These are phyloP conservation scores for Drosophila busckii DNA, from an alignment of 1,140 invertebrate species.

Conservation along the genomic window DNA sequence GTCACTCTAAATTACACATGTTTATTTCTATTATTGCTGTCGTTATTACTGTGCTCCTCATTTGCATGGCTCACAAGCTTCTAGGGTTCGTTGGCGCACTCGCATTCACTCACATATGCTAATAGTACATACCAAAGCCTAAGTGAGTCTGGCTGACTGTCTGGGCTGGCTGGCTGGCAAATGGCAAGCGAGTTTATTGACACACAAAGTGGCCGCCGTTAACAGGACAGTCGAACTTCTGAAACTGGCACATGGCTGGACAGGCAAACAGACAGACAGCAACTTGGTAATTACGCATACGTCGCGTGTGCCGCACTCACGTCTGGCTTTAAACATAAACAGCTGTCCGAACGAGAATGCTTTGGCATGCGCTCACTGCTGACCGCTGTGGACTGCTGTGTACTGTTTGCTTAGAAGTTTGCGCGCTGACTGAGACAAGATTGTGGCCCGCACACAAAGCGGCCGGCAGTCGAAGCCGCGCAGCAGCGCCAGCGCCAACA, in stretches of 20 bases:
- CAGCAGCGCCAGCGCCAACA: background rate
- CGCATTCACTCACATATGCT: background rate
- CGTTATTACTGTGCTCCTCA: too few species aligned
- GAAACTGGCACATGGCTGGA: slow-evolving; percentile 25
- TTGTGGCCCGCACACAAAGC: slow-evolving; percentile 37
- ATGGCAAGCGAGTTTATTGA: slow-evolving; percentile 60
- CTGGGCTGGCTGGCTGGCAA: slow-evolving; percentile 11
- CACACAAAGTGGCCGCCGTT: slow-evolving; percentile 39
- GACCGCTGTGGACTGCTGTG: too few species aligned
- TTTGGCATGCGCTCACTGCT: slow-evolving; percentile 4
- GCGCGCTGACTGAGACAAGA: slow-evolving; percentile 64
- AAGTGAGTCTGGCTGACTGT: background rate
- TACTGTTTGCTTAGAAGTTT: slow-evolving; percentile 71
- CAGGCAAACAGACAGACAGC: slow-evolving; percentile 29
- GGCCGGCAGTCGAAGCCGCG: slow-evolving; percentile 31
- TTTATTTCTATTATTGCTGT: too few species aligned
- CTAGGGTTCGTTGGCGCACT: too few species aligned
- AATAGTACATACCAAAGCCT: background rate
- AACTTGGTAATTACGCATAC: slow-evolving; percentile 56
- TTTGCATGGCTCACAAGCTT: too few species aligned
- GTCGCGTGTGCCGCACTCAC: slow-evolving; percentile 28
- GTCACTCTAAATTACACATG: too few species aligned
- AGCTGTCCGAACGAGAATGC: background rate
- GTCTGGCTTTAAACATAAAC: background rate
- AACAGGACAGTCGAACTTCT: slow-evolving; percentile 43